Evolutionary conservation across 2,888 invertebrate genomes (phyloP), one percentile per base, ranked within the genome.

Genomic region (Thalpophila matura): DNA sequence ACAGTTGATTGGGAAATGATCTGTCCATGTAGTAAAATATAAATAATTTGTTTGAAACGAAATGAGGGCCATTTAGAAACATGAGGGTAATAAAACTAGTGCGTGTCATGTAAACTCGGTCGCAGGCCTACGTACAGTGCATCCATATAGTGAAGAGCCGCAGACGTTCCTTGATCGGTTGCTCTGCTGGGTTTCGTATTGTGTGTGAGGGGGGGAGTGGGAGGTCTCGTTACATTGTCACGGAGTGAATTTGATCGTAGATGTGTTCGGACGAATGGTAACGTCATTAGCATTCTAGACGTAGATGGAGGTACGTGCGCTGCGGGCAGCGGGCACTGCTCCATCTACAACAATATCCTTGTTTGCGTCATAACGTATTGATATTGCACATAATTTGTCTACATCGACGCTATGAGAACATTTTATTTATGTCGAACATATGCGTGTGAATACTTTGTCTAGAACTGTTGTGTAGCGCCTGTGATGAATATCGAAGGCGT

Each of bases 31-130:
- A 91, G 91, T 94, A 91, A 92, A 94, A 93, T 94, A 94, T 94
- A 94, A 94, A 94, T 94, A 95, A 94, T 95, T 94, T 92, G 91
- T 91, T 92, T 89, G 87, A 85, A 91, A 89, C 91, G 87, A 91
- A 94, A 95, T 95, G 94, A 94, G 95, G 95, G 94, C 91, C 89
- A 94, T 95, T 95, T 94, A 91, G 91, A 95, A 94, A 92, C 95
- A 95, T 95, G 94, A 92, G 94, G 95, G 95, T 93, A 94, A 94
- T 95, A 94, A 94, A 94, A 93, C 91, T 93, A 93, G 94, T 94
- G 92, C 93, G 93, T 93, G 93, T 91, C 90, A 87, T 90, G 89
- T 91, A 87, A 92, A 93, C 85, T 89, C 91, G 92, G 92, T 91
- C 91, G 91, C 88, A 87, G 86, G 88, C 87, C 85, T 91, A 86